Percentiles rank a stretch among this genome's conserved stretches.
Conservation (phyloP, 2,888 invertebrate genomes). For the Pheosia tremula region DNA sequence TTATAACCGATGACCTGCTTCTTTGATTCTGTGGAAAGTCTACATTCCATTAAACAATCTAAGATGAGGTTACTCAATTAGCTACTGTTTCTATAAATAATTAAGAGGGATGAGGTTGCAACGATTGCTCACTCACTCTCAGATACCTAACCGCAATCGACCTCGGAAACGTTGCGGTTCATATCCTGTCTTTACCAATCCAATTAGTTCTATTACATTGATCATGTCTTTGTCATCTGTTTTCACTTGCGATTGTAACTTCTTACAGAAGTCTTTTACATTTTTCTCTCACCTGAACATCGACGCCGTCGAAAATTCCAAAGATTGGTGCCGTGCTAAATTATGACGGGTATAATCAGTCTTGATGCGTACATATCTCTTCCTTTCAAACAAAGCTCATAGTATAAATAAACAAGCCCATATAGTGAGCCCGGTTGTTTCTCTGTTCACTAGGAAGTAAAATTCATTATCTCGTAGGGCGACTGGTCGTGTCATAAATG, state of each 20-base stretch:
- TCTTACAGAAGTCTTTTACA: too few relatives aligned
- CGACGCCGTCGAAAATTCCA: not conserved
- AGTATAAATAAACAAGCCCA: not conserved
- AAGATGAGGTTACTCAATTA: too few relatives aligned
- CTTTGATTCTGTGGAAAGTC: too few relatives aligned
- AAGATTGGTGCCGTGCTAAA: not conserved
- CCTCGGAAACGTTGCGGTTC: not conserved
- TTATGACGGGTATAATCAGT: not conserved
- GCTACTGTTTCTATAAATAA: not conserved
- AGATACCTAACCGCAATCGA: not conserved
- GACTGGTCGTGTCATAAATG: not conserved
- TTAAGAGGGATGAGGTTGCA: not conserved
- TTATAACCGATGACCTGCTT: too few relatives aligned
- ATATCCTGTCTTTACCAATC: not conserved
- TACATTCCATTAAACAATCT: too few relatives aligned
- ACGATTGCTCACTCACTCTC: not conserved
- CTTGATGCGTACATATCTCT: not conserved
- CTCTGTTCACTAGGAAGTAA: slow-evolving; percentile 1
- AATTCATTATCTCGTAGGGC: not conserved
- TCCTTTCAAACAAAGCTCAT: not conserved
- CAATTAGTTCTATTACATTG: not conserved
- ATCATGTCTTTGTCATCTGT: too few relatives aligned
- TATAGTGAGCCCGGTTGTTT: not conserved
- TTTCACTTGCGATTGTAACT: too few relatives aligned
- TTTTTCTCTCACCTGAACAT: too few relatives aligned